Evolutionary conservation across 2,888 invertebrate species (phyloP).

Genomic region (Luffia ferchaultella): DNA sequence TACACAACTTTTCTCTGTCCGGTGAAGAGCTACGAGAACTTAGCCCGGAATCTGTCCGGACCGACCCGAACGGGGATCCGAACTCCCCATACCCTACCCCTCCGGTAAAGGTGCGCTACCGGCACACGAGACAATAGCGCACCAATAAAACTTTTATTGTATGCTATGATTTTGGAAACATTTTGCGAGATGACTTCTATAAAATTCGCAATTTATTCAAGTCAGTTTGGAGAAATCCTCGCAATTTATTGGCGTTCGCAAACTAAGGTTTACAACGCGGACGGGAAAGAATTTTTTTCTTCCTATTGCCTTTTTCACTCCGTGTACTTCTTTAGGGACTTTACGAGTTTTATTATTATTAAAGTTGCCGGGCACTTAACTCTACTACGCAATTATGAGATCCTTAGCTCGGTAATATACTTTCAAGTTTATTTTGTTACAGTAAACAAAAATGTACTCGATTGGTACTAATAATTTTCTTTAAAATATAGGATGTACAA

Average conservation of each 20-base stretch:
- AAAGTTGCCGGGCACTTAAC: constrained; percentile 1
- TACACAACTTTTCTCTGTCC: constrained; percentile 36
- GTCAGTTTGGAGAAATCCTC: constrained; percentile 29
- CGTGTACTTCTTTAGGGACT: constrained; percentile 17
- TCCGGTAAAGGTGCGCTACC: background rate
- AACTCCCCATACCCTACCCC: background rate
- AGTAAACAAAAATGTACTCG: background rate
- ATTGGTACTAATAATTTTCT: too few species aligned
- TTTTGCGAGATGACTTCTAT: constrained; percentile 52
- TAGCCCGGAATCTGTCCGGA: constrained; percentile 13
- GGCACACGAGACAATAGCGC: constrained; percentile 34
- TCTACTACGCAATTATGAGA: constrained; percentile 1
- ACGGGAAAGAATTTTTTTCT: constrained; percentile 24
- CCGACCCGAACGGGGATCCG: background rate
- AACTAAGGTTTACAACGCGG: constrained; percentile 25
- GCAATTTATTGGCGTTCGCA: constrained; percentile 18
- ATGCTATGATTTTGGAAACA: constrained; percentile 53
- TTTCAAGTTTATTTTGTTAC: background rate
- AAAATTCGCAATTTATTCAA: constrained; percentile 48
- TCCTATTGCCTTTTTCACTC: constrained; percentile 13
- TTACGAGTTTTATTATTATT: constrained; percentile 12
- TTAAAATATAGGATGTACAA: too few species aligned
- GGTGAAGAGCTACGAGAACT: constrained; percentile 25
- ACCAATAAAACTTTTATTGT: constrained; percentile 58
- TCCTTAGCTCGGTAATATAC: background rate